A percentile compares a stretch with the other conserved stretches of the same genome.
Conservation (phyloP, 1,140 invertebrate species). For the Drosophila biarmipes region DNA sequence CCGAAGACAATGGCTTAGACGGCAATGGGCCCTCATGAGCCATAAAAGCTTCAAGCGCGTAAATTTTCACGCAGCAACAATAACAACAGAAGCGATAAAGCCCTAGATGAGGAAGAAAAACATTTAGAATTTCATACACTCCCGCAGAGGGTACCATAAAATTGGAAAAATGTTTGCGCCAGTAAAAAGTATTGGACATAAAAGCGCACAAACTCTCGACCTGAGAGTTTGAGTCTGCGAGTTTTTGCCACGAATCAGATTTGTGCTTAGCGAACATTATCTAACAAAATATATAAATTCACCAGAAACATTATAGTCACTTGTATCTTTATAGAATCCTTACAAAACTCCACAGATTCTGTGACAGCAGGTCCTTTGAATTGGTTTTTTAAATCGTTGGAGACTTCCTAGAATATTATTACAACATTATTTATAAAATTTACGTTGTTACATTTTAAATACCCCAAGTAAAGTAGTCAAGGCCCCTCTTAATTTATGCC, state of each 20-base stretch:
- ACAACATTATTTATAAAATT: too few relatives aligned
- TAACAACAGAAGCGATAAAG: slow-evolving; percentile 36
- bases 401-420: too few relatives aligned
- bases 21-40: slow-evolving; percentile 49
- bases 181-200: not conserved
- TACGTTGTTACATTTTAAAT: too few relatives aligned
- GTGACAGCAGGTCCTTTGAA: too few relatives aligned
- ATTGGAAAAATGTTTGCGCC: not conserved
- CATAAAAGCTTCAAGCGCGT: slow-evolving; percentile 52
- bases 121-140: slow-evolving; percentile 25
- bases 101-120: slow-evolving; percentile 17
- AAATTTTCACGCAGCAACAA: slow-evolving; percentile 42
- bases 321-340: too few relatives aligned
- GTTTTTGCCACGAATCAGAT: not conserved
- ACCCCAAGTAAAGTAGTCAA: too few relatives aligned
- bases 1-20: slow-evolving; percentile 40
- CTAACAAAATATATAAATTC: too few relatives aligned
- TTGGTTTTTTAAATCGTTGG: too few relatives aligned
- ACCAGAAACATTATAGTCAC: too few relatives aligned
- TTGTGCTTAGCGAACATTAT: not conserved
- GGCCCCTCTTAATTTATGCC: not conserved
- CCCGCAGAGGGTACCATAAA: not conserved
- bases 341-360: too few relatives aligned
- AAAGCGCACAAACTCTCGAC: not conserved
- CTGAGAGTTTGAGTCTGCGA: not conserved